Evolutionary conservation across 2,113 vertebrate species (phyloP).

Genomic region (Lampris megalopsis): DNA sequence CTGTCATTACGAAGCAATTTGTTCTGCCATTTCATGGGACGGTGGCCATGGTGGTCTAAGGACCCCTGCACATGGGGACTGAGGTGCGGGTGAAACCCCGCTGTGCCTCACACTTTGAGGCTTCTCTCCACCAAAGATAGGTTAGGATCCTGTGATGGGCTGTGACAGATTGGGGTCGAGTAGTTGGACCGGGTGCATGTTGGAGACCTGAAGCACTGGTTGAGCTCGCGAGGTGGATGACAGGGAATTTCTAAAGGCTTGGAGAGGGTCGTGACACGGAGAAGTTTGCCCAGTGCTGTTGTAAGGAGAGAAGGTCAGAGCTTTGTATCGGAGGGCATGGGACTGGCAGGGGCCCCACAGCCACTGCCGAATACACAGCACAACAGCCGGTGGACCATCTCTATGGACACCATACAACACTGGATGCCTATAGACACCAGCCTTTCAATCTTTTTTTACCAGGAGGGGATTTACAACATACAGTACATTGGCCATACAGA

Average conservation of each 20-base stretch:
- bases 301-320: conserved; percentile 43
- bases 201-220: conserved; percentile 52
- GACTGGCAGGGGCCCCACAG: conserved; percentile 63
- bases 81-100: conserved; percentile 23
- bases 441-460: conserved; percentile 67
- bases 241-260: conserved; percentile 72
- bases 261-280: conserved; percentile 72
- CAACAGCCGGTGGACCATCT: conserved; percentile 46
- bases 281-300: conserved; percentile 59
- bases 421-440: conserved; percentile 38
- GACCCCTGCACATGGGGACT: conserved; percentile 20
- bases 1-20: conserved; percentile 56
- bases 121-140: conserved; percentile 52
- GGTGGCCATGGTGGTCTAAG: conserved; percentile 16
- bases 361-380: conserved; percentile 52
- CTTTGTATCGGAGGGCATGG: conserved; percentile 53
- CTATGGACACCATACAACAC: conserved; percentile 45
- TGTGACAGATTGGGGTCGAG: conserved; percentile 79
- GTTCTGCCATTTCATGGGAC: conserved; percentile 43
- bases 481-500: conserved; percentile 46
- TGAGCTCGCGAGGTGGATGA: conserved; percentile 60
- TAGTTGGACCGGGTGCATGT: conserved; percentile 57
- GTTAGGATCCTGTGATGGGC: conserved; percentile 68
- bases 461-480: conserved; percentile 66
- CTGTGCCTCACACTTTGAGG: conserved; percentile 62